Conservation (phyloP, 2,797 vertebrate species). For the Squalus acanthias region DNA sequence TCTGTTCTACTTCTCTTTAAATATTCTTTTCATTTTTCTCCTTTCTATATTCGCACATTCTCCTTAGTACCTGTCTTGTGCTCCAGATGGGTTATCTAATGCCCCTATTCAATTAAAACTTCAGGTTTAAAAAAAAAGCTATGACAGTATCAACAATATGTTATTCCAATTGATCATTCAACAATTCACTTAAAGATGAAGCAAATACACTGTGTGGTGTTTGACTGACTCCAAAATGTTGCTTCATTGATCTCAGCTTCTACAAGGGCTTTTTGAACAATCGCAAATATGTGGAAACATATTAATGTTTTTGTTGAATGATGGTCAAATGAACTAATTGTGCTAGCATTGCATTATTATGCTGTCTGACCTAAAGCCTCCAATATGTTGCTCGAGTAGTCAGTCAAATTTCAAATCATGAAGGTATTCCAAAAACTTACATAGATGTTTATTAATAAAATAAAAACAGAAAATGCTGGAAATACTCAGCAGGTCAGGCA, state of each 20-base stretch:
- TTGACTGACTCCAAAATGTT: not conserved
- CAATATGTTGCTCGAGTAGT: not conserved
- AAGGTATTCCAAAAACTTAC: not conserved
- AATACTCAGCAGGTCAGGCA: no score
- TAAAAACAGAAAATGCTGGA: no score
- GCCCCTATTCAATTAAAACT: not conserved
- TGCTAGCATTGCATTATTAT: not conserved
- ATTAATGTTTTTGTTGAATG: not conserved
- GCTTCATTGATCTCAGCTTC: no score
- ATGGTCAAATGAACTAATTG: not conserved
- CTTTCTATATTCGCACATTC: not conserved
- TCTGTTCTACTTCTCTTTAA: not conserved
- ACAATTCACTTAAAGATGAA: not conserved
- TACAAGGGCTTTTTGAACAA: not conserved
- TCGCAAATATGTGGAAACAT: not conserved
- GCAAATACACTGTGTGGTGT: not conserved
- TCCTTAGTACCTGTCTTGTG: not conserved
- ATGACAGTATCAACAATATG: not conserved
- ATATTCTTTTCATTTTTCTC: not conserved
- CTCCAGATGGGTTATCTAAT: not conserved
- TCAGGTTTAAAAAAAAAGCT: not conserved
- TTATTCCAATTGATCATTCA: not conserved
- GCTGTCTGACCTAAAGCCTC: not conserved
- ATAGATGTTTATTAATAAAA: no score
- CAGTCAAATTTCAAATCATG: not conserved